phyloP scores from a whole-genome alignment of 2,888 invertebrate genomes.

The Hyles lineata region DNA sequence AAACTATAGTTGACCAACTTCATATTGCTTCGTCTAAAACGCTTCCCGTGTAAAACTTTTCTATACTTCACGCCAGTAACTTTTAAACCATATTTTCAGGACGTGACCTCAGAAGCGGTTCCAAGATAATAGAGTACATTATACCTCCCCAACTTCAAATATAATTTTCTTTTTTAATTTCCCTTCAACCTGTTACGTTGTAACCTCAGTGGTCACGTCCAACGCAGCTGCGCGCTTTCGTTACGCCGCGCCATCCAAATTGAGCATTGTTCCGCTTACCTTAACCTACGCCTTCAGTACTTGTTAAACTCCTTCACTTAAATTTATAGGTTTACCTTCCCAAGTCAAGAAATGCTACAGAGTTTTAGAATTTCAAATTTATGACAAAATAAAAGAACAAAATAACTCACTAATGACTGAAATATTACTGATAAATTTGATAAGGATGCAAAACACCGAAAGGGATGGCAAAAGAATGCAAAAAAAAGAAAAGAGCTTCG shows the following conservation, averaged over 20 bases:
- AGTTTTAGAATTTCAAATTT: not conserved
- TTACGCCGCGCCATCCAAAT: constrained; percentile 57
- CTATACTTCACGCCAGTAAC: constrained; percentile 26
- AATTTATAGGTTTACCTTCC: not conserved
- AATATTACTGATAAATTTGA: constrained; percentile 1
- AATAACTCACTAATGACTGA: not conserved
- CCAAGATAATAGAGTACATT: constrained; percentile 50
- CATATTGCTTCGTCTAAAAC: constrained; percentile 1
- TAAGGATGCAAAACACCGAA: not conserved
- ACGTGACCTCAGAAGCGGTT: constrained; percentile 52
- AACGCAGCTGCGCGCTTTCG: constrained; percentile 61
- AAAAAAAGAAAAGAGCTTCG: not conserved
- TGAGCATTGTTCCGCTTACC: constrained; percentile 57
- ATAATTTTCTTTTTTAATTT: constrained; percentile 55
- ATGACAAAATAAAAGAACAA: not conserved
- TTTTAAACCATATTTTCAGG: constrained; percentile 44
- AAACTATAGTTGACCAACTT: not conserved
- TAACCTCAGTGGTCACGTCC: constrained; percentile 59
- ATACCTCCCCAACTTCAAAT: constrained; percentile 42
- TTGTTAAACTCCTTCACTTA: constrained; percentile 24
- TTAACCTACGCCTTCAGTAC: constrained; percentile 40
- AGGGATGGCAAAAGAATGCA: not conserved
- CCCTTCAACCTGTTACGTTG: constrained; percentile 51
- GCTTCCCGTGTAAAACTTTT: constrained; percentile 19
- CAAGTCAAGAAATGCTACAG: not conserved